These are phyloP conservation scores for Augochlora pura DNA, from an alignment of 1,140 invertebrate species.

Conservation along the genomic window DNA sequence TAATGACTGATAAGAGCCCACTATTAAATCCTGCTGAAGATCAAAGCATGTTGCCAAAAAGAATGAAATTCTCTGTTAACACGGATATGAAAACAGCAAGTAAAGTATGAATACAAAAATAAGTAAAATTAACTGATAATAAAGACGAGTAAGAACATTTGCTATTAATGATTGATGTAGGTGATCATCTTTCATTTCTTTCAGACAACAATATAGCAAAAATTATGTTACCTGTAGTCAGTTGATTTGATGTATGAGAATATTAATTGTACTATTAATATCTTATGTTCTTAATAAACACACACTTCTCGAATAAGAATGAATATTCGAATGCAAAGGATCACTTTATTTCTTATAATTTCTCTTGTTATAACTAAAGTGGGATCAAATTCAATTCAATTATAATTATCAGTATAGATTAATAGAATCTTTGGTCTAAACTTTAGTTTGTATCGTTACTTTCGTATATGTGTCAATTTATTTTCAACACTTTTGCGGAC, in stretches of 20 bases:
- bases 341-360: background rate
- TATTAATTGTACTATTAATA: background rate
- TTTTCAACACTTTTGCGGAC: background rate
- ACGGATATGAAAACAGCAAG: slow-evolving; percentile 59
- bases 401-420: background rate
- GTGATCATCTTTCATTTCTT: slow-evolving; percentile 65
- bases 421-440: slow-evolving; percentile 26
- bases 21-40: background rate
- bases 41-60: slow-evolving; percentile 16
- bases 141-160: slow-evolving; percentile 52
- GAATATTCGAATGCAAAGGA: background rate
- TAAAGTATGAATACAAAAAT: slow-evolving; percentile 42
- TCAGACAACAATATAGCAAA: slow-evolving; percentile 73
- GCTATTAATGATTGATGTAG: slow-evolving; percentile 52
- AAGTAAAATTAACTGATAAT: slow-evolving; percentile 14
- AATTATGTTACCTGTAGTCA: slow-evolving; percentile 63
- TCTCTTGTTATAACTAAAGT: background rate
- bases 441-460: background rate
- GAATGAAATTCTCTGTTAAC: slow-evolving; percentile 19
- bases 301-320: background rate
- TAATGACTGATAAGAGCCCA: background rate
- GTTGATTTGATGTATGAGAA: background rate
- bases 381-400: background rate
- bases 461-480: background rate
- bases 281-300: background rate